Evolutionary conservation across 2,888 invertebrate genomes (phyloP).

Genomic region (Agrilus cyanescens): DNA sequence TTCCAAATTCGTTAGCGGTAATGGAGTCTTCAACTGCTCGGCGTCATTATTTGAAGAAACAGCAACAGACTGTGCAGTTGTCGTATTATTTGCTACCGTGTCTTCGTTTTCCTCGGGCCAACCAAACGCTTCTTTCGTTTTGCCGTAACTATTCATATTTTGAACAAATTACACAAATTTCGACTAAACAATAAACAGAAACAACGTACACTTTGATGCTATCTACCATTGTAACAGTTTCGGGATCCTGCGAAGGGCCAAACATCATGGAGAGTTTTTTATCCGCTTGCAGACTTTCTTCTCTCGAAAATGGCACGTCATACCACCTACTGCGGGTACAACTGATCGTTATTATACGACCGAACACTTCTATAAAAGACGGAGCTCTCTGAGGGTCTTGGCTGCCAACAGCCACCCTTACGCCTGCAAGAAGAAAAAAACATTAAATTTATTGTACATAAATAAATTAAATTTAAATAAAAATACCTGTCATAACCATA

Average conservation of each 20-base stretch:
- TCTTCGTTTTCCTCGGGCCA: slow-evolving; percentile 96
- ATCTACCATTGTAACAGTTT: slow-evolving; percentile 86
- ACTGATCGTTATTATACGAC: slow-evolving; percentile 59
- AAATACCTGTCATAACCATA: slow-evolving; percentile 63
- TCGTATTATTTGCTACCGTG: slow-evolving; percentile 24
- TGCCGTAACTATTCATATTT: slow-evolving; percentile 57
- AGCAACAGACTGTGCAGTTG: slow-evolving; percentile 23
- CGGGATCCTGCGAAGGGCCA: slow-evolving; percentile 75
- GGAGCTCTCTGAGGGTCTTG: slow-evolving; percentile 72
- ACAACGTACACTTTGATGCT: slow-evolving; percentile 65
- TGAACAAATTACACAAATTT: slow-evolving; percentile 1
- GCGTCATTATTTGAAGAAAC: slow-evolving; percentile 25
- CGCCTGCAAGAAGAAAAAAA: slow-evolving; percentile 38
- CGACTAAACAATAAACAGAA: not conserved
- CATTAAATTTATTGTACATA: not conserved
- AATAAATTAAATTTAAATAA: not conserved
- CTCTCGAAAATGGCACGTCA: slow-evolving; percentile 86
- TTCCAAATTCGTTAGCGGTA: slow-evolving; percentile 47
- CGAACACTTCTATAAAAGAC: slow-evolving; percentile 62
- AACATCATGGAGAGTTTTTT: slow-evolving; percentile 77
- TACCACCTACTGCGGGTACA: slow-evolving; percentile 81
- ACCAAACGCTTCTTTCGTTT: slow-evolving; percentile 89
- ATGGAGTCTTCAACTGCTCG: slow-evolving; percentile 31
- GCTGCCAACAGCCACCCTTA: slow-evolving; percentile 74
- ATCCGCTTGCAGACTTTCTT: slow-evolving; percentile 86